Evolutionary conservation across 1,140 invertebrate species (phyloP).

Genomic region (Aleiodes sp.): DNA sequence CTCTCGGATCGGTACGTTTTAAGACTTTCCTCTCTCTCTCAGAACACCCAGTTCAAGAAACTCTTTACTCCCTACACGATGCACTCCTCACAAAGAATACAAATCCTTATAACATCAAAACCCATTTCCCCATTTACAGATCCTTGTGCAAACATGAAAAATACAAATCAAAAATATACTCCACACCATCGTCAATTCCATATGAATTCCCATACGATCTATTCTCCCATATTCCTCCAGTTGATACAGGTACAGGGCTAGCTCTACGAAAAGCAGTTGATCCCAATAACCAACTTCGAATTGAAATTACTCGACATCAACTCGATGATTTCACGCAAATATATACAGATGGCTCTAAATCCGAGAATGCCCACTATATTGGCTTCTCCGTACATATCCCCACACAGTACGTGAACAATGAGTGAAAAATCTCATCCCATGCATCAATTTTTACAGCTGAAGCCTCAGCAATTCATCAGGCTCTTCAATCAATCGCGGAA

Average conservation of each 20-base stretch:
- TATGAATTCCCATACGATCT: not conserved
- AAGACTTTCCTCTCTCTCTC: not conserved
- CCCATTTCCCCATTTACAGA: not conserved
- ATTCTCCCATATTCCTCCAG: not conserved
- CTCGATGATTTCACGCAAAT: not conserved
- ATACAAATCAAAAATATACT: not conserved
- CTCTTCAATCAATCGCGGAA: not conserved
- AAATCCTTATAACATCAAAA: not conserved
- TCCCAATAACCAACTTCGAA: not conserved
- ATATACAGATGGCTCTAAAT: constrained; percentile 8
- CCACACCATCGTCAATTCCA: not conserved
- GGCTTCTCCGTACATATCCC: not conserved
- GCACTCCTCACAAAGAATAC: not conserved
- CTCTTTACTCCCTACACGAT: not conserved
- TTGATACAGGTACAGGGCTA: not conserved
- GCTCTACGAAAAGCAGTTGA: not conserved
- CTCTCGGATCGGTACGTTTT: not conserved
- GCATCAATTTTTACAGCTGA: not conserved
- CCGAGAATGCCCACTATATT: not conserved
- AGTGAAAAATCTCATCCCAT: not conserved
- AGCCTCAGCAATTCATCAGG: not conserved
- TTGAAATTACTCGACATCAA: not conserved
- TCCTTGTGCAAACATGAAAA: not conserved
- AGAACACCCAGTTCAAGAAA: not conserved
- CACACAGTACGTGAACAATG: not conserved